Evolutionary conservation across 2,888 invertebrate species (phyloP).

Genomic region (Dorcus hopei): DNA sequence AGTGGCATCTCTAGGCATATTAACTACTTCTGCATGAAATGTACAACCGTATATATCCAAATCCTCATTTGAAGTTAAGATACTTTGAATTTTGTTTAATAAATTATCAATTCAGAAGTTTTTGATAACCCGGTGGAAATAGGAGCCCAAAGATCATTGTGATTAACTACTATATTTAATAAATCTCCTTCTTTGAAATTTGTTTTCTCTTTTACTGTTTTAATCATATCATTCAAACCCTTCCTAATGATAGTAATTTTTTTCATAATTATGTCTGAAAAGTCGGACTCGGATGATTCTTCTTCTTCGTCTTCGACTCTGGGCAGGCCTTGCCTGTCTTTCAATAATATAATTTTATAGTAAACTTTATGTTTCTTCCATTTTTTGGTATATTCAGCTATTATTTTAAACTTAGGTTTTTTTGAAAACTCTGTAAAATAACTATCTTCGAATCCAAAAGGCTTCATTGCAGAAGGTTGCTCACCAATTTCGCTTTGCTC

Average conservation of each 20-base stretch:
- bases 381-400: background rate
- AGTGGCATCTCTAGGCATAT: background rate
- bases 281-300: too few relatives aligned
- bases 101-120: too few relatives aligned
- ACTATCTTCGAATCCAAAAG: too few relatives aligned
- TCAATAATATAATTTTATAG: too few relatives aligned
- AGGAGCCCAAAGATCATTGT: background rate
- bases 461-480: too few relatives aligned
- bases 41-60: background rate
- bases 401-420: too few relatives aligned
- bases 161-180: background rate
- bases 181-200: constrained; percentile 7
- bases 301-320: too few relatives aligned
- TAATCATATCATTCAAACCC: background rate
- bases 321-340: too few relatives aligned
- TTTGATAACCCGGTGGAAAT: too few relatives aligned
- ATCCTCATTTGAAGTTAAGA: background rate
- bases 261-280: too few relatives aligned
- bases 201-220: constrained; percentile 7
- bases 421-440: too few relatives aligned
- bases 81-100: background rate
- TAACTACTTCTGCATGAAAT: background rate
- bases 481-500: too few relatives aligned
- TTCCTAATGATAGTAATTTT: background rate
- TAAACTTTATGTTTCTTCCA: background rate